phyloP scores from a whole-genome alignment of 2,888 invertebrate genomes.

The Apodemia zela region DNA sequence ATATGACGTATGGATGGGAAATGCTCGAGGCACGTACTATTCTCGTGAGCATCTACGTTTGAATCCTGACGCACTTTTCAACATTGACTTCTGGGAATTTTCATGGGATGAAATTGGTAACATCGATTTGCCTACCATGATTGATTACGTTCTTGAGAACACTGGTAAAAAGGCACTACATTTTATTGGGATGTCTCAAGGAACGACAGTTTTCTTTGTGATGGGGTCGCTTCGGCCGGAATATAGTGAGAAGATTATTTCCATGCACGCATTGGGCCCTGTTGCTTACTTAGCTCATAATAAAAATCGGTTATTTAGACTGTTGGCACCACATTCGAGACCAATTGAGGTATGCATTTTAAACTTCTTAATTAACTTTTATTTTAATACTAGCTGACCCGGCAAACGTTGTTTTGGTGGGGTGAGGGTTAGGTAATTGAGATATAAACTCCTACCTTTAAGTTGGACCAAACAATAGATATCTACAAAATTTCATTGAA shows the following conservation, averaged over 20 bases:
- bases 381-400: too few relatives aligned
- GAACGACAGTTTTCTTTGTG: conserved; percentile 84
- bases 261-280: conserved; percentile 85
- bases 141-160: conserved; percentile 83
- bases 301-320: conserved; percentile 55
- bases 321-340: conserved; percentile 42
- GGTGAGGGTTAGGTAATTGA: too few relatives aligned
- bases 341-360: conserved; percentile 55
- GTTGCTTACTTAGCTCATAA: conserved; percentile 83
- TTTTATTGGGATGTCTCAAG: conserved; percentile 90
- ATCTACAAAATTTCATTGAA: too few relatives aligned
- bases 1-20: conserved; percentile 91
- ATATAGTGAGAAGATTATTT: conserved; percentile 83
- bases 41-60: conserved; percentile 76
- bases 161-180: conserved; percentile 83
- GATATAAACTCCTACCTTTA: too few relatives aligned
- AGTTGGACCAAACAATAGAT: too few relatives aligned
- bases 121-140: conserved; percentile 89
- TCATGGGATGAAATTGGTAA: conserved; percentile 92
- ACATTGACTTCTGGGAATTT: conserved; percentile 82
- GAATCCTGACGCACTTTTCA: conserved; percentile 53
- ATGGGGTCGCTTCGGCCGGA: conserved; percentile 82
- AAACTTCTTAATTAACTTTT: neutral
- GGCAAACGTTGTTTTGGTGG: too few relatives aligned
- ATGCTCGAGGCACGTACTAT: conserved; percentile 87